Evolutionary conservation across 2,888 invertebrate genomes (phyloP).

Genomic region (Oscheius sp.): DNA sequence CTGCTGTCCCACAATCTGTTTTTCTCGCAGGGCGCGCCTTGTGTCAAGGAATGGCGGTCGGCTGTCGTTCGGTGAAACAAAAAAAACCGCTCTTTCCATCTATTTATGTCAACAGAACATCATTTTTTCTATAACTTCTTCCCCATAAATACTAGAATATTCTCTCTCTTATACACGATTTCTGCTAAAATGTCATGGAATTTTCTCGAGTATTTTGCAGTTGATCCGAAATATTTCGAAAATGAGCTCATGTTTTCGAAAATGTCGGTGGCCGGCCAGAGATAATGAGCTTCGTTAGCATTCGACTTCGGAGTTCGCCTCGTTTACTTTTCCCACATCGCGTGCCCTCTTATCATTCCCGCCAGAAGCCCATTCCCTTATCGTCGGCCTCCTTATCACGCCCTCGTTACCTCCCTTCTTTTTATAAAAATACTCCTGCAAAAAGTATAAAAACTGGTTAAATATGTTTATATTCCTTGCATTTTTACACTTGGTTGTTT

Average conservation of each 20-base stretch:
- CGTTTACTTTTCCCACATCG: constrained; percentile 21
- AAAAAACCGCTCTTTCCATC: too few relatives aligned
- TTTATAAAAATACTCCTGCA: too few relatives aligned
- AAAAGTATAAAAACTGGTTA: too few relatives aligned
- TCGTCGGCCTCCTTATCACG: too few relatives aligned
- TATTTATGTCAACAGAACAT: too few relatives aligned
- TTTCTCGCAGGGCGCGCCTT: background rate
- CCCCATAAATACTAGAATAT: background rate
- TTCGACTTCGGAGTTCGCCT: background rate
- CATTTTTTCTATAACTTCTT: too few relatives aligned
- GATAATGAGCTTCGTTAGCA: background rate
- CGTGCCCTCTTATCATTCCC: constrained; percentile 8
- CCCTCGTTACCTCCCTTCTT: background rate
- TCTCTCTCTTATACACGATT: background rate
- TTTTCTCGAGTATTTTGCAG: too few relatives aligned
- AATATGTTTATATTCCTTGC: too few relatives aligned
- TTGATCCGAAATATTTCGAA: too few relatives aligned
- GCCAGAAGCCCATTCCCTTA: background rate
- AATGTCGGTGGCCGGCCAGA: background rate
- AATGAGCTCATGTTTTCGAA: background rate
- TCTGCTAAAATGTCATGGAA: background rate
- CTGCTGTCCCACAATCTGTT: background rate
- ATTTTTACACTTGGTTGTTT: too few relatives aligned
- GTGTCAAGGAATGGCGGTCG: too few relatives aligned
- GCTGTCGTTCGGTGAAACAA: too few relatives aligned